phyloP scores from a whole-genome alignment of 2,113 vertebrate species.

The Bubo bubo region DNA sequence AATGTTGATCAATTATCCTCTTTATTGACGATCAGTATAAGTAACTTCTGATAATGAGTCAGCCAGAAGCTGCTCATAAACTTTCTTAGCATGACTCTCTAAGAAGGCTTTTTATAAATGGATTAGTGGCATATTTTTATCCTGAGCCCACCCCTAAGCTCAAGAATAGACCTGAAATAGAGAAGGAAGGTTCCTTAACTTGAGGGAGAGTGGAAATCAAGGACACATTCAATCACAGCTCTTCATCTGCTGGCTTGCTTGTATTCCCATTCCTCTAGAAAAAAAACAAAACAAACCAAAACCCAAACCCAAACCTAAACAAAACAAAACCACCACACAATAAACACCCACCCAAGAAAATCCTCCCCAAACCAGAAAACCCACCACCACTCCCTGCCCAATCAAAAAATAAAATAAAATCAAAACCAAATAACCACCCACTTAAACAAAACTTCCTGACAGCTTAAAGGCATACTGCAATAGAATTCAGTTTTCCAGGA shows the following conservation, averaged over 20 bases:
- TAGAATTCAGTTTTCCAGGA: neutral
- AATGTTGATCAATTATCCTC: neutral
- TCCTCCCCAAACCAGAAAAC: neutral
- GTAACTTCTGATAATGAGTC: neutral
- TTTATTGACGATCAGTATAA: neutral
- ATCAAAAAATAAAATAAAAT: too few species aligned
- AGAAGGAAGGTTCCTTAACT: neutral
- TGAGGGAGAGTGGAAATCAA: neutral
- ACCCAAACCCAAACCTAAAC: neutral
- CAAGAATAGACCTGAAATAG: neutral
- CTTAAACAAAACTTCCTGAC: neutral
- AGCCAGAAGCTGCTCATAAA: neutral
- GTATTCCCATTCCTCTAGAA: neutral
- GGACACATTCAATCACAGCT: neutral
- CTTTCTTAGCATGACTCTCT: neutral
- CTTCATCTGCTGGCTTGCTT: neutral
- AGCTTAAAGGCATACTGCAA: neutral
- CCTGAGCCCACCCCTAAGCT: neutral
- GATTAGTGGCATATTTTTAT: neutral
- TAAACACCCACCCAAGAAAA: neutral
- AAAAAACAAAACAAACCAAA: neutral
- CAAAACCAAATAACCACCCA: neutral
- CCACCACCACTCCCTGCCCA: too few species aligned
- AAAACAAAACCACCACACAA: neutral
- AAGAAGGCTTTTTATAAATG: neutral